Evolutionary conservation across 2,113 vertebrate genomes (phyloP).

Genomic region (Pipra filicauda): DNA sequence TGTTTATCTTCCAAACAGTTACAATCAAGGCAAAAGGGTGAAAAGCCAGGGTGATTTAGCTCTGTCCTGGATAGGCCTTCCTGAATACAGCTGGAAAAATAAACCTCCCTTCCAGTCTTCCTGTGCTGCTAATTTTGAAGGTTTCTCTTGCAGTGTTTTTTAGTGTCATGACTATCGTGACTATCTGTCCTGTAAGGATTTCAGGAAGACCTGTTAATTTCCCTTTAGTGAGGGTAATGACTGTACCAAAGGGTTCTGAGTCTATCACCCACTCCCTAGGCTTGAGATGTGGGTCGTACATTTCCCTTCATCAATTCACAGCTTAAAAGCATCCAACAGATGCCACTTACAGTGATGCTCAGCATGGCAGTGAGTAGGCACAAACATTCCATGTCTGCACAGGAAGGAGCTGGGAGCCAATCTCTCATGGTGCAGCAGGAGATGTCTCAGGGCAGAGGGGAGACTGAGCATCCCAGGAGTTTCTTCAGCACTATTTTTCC

Average conservation of each 20-base stretch:
- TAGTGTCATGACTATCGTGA: rapidly evolving
- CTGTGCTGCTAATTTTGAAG: neutral
- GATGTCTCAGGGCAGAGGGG: rapidly evolving
- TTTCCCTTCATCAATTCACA: neutral
- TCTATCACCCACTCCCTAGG: neutral
- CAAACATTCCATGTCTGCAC: neutral
- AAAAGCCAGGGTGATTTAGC: neutral
- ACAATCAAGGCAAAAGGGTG: neutral
- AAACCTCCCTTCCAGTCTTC: neutral
- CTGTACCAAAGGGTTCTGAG: neutral
- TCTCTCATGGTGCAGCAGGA: neutral
- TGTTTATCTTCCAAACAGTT: neutral
- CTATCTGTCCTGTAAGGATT: neutral
- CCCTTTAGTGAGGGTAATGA: neutral
- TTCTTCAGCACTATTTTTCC: neutral
- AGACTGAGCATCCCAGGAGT: neutral
- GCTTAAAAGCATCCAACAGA: neutral
- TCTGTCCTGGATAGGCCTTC: neutral
- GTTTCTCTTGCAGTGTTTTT: neutral
- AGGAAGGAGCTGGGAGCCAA: neutral
- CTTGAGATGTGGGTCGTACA: neutral
- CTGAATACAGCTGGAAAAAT: neutral
- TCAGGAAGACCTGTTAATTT: neutral
- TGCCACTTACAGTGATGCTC: neutral
- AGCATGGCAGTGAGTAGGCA: neutral